A percentile compares a stretch with the other conserved stretches of the same genome.
These are phyloP conservation scores for Onychomys arenicola DNA, from an alignment of 2,797 vertebrate species.

Conservation along the genomic window DNA sequence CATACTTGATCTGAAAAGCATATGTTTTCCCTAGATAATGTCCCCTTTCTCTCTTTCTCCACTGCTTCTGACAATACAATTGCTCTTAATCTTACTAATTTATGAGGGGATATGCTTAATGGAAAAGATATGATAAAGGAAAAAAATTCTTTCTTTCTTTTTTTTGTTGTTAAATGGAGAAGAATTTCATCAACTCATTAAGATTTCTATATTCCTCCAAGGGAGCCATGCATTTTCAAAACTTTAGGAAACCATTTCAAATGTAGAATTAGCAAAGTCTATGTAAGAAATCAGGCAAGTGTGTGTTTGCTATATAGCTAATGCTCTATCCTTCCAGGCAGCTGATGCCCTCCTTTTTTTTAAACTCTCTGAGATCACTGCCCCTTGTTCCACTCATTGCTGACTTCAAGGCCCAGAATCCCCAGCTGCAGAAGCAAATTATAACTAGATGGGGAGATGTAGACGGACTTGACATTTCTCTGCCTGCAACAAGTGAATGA, in stretches of 20 bases:
- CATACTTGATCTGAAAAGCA: neutral
- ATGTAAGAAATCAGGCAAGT: neutral
- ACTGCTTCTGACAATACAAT: neutral
- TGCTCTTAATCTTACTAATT: conserved; percentile 4
- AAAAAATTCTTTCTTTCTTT: neutral
- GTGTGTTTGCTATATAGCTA: neutral
- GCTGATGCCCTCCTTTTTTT: neutral
- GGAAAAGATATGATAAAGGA: neutral
- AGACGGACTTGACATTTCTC: neutral
- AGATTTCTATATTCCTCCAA: neutral
- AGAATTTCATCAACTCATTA: neutral
- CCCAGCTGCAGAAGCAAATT: neutral
- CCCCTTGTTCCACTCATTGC: neutral
- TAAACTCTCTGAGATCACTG: neutral
- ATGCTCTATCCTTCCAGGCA: neutral
- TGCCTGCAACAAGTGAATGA: neutral
- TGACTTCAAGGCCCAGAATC: neutral
- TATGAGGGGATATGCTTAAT: neutral
- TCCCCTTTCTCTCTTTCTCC: neutral
- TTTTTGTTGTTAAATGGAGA: neutral
- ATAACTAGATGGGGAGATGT: neutral
- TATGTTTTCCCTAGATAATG: neutral
- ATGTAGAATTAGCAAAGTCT: neutral
- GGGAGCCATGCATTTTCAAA: neutral
- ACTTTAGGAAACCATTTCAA: conserved; percentile 14